phyloP scores from a whole-genome alignment of 2,888 invertebrate species.

The Sarcophaga carnaria region DNA sequence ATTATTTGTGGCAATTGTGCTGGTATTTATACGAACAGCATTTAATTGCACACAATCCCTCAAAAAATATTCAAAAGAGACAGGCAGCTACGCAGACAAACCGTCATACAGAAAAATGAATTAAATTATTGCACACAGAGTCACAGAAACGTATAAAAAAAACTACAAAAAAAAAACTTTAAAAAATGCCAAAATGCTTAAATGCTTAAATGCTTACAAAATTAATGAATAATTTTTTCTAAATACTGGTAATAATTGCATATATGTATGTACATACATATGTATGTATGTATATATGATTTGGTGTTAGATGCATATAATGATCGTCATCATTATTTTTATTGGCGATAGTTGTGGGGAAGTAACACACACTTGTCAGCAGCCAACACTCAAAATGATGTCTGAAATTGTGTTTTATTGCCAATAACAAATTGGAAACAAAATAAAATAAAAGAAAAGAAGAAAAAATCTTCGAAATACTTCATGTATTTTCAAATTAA shows the following conservation, averaged over 20 bases:
- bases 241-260: conserved; percentile 55
- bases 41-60: conserved; percentile 69
- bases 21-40: conserved; percentile 71
- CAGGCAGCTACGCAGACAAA: neutral
- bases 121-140: conserved; percentile 41
- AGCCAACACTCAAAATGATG: conserved; percentile 46
- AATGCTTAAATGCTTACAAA: conserved; percentile 13
- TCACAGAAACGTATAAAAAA: conserved; percentile 26
- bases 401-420: conserved; percentile 26
- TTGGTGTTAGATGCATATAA: conserved; percentile 1
- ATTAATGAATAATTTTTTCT: conserved; percentile 49
- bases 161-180: conserved; percentile 8
- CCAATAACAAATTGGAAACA: conserved; percentile 24
- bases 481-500: conserved; percentile 41
- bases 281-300: neutral
- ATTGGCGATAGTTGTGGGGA: conserved; percentile 41
- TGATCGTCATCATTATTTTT: conserved; percentile 35
- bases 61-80: conserved; percentile 19
- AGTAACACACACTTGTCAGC: conserved; percentile 29
- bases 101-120: neutral
- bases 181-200: conserved; percentile 14
- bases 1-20: conserved; percentile 62
- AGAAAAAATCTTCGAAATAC: neutral
- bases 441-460: neutral
- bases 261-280: neutral